Evolutionary conservation across 30 jellyfish, hydroid and myxozoan species (phyloP).

Genomic region (Aurelia aurita complex sp. Pacific): DNA sequence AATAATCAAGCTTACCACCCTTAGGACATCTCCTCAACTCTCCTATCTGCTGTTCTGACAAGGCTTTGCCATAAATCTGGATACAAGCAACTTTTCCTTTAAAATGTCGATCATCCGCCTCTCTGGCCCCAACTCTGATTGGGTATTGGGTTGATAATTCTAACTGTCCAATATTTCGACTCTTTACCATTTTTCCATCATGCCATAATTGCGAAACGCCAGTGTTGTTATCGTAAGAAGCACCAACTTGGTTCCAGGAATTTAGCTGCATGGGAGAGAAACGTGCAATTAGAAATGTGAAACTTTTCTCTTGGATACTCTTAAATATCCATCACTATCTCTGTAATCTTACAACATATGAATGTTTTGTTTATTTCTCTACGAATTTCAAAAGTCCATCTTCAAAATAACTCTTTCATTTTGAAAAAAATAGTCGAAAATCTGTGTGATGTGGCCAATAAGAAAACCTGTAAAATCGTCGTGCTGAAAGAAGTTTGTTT

Average conservation of each 20-base stretch:
- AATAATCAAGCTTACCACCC: constrained; percentile 22
- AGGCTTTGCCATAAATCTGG: constrained; percentile 82
- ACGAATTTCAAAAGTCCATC: too few species aligned
- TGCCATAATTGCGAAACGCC: constrained; percentile 99
- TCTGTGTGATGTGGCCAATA: too few species aligned
- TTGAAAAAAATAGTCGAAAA: too few species aligned
- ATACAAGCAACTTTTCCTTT: constrained; percentile 94
- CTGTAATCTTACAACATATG: too few species aligned
- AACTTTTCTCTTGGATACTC: too few species aligned
- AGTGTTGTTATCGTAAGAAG: constrained; percentile 92
- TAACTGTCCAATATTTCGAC: constrained; percentile 94
- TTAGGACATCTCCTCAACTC: constrained; percentile 93
- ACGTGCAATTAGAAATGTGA: too few species aligned
- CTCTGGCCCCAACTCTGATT: constrained; percentile 96
- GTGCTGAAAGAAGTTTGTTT: too few species aligned
- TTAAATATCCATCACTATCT: too few species aligned
- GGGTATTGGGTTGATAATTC: constrained; percentile 87
- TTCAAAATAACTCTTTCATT: too few species aligned
- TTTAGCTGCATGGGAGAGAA: constrained; percentile 42
- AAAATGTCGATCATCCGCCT: constrained; percentile 91
- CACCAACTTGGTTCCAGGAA: constrained; percentile 98
- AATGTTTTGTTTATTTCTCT: too few species aligned
- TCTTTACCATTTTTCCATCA: constrained; percentile 98
- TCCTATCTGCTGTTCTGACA: constrained; percentile 91
- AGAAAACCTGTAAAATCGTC: too few species aligned